These are phyloP conservation scores for Leptarthrus brevirostris DNA, from an alignment of 2,888 invertebrate genomes.

Conservation along the genomic window DNA sequence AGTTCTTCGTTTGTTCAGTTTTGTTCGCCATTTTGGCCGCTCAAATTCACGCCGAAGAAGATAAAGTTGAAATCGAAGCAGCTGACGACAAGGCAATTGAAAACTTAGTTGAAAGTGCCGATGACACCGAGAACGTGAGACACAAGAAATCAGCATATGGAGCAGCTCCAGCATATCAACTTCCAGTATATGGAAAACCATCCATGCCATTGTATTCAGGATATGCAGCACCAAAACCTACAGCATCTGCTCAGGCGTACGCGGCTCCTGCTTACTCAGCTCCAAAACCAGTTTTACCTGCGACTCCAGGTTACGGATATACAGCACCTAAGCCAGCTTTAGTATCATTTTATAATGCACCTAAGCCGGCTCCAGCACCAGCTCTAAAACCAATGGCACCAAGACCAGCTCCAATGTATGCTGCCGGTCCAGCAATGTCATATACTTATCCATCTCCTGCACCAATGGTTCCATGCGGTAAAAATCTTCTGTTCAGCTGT, in stretches of 20 bases:
- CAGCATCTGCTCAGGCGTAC: not conserved
- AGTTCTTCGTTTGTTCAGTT: conserved; percentile 3
- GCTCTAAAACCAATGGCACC: no score
- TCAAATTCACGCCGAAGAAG: conserved; percentile 3
- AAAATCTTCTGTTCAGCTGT: conserved; percentile 47
- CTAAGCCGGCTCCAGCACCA: not conserved
- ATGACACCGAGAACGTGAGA: not conserved
- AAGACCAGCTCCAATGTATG: not conserved
- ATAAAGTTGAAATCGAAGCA: not conserved
- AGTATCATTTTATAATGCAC: not conserved
- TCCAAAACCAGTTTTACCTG: not conserved
- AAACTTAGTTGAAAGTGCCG: not conserved
- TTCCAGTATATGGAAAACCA: not conserved
- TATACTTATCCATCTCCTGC: conserved; percentile 32
- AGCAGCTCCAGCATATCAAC: conserved; percentile 13
- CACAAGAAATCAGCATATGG: conserved; percentile 22
- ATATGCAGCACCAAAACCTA: conserved; percentile 4
- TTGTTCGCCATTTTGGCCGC: not conserved
- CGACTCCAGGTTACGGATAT: not conserved
- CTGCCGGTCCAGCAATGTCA: not conserved
- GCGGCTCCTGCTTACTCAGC: not conserved
- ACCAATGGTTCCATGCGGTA: conserved; percentile 40
- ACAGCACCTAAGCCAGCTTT: not conserved
- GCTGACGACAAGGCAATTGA: no score
- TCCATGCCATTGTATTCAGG: not conserved